These are phyloP conservation scores for Empidonax alnorum DNA, from an alignment of 2,113 vertebrate genomes.

Conservation along the genomic window DNA sequence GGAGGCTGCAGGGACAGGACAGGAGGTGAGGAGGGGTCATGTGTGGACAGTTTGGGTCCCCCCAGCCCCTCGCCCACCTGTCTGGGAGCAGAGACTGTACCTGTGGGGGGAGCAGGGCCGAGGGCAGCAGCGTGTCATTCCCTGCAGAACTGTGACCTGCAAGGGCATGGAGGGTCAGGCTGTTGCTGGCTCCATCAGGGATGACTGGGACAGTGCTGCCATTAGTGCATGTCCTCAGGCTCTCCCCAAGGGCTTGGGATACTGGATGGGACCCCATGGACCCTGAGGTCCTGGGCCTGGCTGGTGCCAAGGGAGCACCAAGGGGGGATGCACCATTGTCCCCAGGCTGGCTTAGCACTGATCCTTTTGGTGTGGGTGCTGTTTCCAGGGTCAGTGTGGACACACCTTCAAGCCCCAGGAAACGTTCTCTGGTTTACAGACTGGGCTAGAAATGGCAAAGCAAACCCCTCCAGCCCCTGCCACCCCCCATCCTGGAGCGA, in stretches of 20 bases:
- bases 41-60: fast-evolving
- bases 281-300: fast-evolving
- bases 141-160: slow-evolving; percentile 3
- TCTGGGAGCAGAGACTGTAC: background rate
- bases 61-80: fast-evolving
- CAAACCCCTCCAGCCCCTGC: background rate
- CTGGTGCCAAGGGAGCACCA: background rate
- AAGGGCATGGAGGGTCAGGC: background rate
- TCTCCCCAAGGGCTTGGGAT: background rate
- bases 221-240: background rate
- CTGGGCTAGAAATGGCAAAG: background rate
- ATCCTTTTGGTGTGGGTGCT: background rate
- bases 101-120: background rate
- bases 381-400: background rate
- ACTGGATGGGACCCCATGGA: background rate
- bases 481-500: background rate
- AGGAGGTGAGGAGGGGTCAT: background rate
- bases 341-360: background rate
- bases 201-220: background rate
- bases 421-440: background rate
- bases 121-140: background rate
- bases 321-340: fast-evolving
- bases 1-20: background rate
- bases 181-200: background rate
- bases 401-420: background rate